Base-by-base conservation (phyloP, 2,888 invertebrate genomes). In the Phortica okadai region DNA sequence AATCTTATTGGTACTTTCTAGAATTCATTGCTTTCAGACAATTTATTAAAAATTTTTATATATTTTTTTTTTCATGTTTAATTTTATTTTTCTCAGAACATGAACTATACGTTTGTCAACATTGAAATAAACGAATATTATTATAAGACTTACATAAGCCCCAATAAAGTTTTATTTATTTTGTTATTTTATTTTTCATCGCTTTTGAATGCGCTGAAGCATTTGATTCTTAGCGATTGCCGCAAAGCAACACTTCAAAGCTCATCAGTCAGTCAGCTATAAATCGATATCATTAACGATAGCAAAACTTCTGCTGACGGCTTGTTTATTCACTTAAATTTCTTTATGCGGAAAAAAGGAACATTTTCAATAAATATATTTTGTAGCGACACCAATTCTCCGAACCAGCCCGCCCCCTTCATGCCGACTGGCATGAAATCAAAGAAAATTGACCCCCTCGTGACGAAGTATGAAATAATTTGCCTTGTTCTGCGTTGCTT, bases 381-480 rank as follows among this genome's bases (percentile, higher is more conserved):
- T 67, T 67, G 67, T 21, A 59, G 59, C 59, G 59, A 16, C 59
- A 7, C 59, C n/a, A 66, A 6, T 66, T 7, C 16, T 21, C 21
- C 7, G 21, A 25, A 25, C 25, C 33, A 7, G 2, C 62, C 11
- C 21, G 21, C 62, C 25, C 25, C 11, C 25, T 25, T 25, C 62
- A n/a, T 62, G 5, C 62, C 8, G 11, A 21, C 6, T 41, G 66
- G 66, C 66, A 66, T 41, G 66, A 66, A 66, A 66, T 66, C 66
- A 66, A 66, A 66, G 66, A n/a, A 66, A 66, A 66, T 42, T 66
- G 66, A 66, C 66, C 66, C 66, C 66, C 66, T 66, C 41, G 21
- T 66, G 42, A 33, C 10, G 66, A 1, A 1, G 66, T 66, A 66
- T 42, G 42, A 66, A 41, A 66, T 66, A 66, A 62, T 66, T 66